A percentile compares a stretch with the other conserved stretches of the same genome.
Evolutionary conservation across 2,888 invertebrate genomes (phyloP).

Genomic region (Drosophila trichaetosa): DNA sequence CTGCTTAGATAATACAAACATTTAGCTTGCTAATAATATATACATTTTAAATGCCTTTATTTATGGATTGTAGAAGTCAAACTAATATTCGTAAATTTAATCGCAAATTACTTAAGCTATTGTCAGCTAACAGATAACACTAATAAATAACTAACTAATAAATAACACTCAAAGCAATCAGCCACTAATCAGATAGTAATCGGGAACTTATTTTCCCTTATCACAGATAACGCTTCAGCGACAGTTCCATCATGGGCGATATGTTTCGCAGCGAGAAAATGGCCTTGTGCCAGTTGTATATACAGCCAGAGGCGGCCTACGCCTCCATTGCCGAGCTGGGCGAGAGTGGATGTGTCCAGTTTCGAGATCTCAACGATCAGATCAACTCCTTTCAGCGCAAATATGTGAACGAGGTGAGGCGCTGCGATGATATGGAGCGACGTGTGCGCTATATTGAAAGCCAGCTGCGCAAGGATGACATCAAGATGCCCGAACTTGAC

Average conservation of each 20-base stretch:
- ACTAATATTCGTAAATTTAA: slow-evolving; percentile 24
- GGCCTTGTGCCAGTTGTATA: slow-evolving; percentile 96
- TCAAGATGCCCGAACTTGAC: slow-evolving; percentile 88
- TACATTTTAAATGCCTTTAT: slow-evolving; percentile 11
- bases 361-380: slow-evolving; percentile 94
- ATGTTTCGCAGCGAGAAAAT: slow-evolving; percentile 96
- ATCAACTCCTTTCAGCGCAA: slow-evolving; percentile 93
- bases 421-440: slow-evolving; percentile 94
- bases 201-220: slow-evolving; percentile 30
- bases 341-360: slow-evolving; percentile 96
- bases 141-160: slow-evolving; percentile 57
- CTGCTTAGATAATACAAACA: slow-evolving; percentile 8
- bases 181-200: slow-evolving; percentile 54
- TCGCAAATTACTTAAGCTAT: slow-evolving; percentile 5
- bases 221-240: slow-evolving; percentile 42
- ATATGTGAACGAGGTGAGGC: slow-evolving; percentile 92
- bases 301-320: slow-evolving; percentile 98
- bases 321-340: slow-evolving; percentile 97
- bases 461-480: slow-evolving; percentile 91
- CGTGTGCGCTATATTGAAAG: slow-evolving; percentile 91
- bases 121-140: slow-evolving; percentile 57
- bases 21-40: not conserved
- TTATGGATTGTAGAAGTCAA: slow-evolving; percentile 22
- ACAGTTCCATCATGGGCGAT: slow-evolving; percentile 88
- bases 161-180: slow-evolving; percentile 58